Evolutionary conservation across 2,797 vertebrate genomes (phyloP), one percentile per base, ranked within the genome.

Genomic region (Poeciliopsis turneri): DNA sequence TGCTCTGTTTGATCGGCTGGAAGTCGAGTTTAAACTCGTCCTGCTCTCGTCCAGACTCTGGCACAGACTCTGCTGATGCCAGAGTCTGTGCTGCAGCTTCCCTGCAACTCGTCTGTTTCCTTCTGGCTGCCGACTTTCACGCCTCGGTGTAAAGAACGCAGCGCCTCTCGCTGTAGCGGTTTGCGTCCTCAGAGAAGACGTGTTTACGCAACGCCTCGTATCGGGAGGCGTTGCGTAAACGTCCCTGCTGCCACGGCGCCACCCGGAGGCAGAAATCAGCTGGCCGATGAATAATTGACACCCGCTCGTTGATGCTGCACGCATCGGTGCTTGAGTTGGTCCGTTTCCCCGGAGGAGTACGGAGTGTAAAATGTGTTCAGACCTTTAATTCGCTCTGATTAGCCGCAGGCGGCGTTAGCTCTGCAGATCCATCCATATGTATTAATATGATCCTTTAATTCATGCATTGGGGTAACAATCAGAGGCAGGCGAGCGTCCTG

Each of bases 1-100:
- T 25, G 78, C 89, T 94, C 86, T 78, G 87, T 93, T 93, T 93
- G 87, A 94, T 94, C 85, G 87, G 88, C 89, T 75, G 73, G 75
- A 74, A 88, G 77, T 89, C 75, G 78, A 20, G 78, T 78, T 66
- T 72, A 79, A 88, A 87, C 78, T 75, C 84, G 72, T 83, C 74
- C 16, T 86, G 82, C 87, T 91, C 92, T 84, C 85, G 81, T 92
- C n/a, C n/a, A n/a, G n/a, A n/a, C n/a, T n/a, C n/a, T n/a, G n/a
- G n/a, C n/a, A n/a, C n/a, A n/a, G n/a, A n/a, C n/a, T 82, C 90
- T 90, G 68, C 84, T 88, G 86, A 92, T 87, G 83, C 77, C 89
- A 76, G 85, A 69, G 86, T 86, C 83, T 84, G 33, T 39, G 25
- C 80, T 74, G n/a, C 72, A 83, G 87, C 81, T 81, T 82, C 68